A percentile compares a stretch with the other conserved stretches of the same genome.
Conservation (phyloP, 1,140 invertebrate species). For the Liolophura sinensis region DNA sequence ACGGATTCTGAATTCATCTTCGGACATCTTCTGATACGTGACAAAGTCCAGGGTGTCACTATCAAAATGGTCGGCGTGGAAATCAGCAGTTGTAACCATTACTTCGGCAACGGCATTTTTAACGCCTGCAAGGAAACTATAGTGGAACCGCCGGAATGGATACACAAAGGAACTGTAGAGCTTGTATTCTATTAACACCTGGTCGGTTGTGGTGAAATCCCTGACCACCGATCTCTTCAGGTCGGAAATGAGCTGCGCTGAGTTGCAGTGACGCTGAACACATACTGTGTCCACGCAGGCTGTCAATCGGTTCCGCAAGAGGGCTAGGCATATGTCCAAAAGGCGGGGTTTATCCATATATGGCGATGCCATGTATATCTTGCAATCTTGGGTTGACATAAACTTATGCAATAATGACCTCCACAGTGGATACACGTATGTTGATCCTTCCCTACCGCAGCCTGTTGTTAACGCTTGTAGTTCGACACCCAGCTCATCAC, state of each 20-base stretch:
- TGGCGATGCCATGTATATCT: constrained; percentile 40
- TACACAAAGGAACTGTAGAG: constrained; percentile 37
- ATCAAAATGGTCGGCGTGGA: constrained; percentile 36
- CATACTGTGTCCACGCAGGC: constrained; percentile 38
- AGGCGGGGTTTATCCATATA: constrained; percentile 34
- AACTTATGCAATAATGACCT: constrained; percentile 36
- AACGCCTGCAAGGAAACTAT: constrained; percentile 40
- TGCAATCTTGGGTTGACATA: constrained; percentile 28
- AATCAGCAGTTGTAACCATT: constrained; percentile 39
- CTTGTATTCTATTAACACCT: constrained; percentile 46
- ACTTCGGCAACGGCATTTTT: constrained; percentile 29
- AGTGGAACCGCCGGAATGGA: constrained; percentile 30
- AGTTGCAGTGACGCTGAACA: constrained; percentile 29
- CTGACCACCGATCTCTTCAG: constrained; percentile 28
- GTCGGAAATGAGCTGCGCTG: constrained; percentile 27
- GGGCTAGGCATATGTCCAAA: constrained; percentile 31
- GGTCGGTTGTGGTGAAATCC: constrained; percentile 27
- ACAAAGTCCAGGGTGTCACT: constrained; percentile 26
- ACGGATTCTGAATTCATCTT: constrained; percentile 29
- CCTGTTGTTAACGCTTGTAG: constrained; percentile 18
- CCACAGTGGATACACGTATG: constrained; percentile 41
- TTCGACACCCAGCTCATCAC: constrained; percentile 18
- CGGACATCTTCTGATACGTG: constrained; percentile 32
- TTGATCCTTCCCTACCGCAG: constrained; percentile 27
- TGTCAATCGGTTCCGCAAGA: constrained; percentile 33